Percentiles rank a stretch among this genome's conserved stretches.
phyloP scores from a whole-genome alignment of 2,888 invertebrate species.

The Steinernema hermaphroditum region DNA sequence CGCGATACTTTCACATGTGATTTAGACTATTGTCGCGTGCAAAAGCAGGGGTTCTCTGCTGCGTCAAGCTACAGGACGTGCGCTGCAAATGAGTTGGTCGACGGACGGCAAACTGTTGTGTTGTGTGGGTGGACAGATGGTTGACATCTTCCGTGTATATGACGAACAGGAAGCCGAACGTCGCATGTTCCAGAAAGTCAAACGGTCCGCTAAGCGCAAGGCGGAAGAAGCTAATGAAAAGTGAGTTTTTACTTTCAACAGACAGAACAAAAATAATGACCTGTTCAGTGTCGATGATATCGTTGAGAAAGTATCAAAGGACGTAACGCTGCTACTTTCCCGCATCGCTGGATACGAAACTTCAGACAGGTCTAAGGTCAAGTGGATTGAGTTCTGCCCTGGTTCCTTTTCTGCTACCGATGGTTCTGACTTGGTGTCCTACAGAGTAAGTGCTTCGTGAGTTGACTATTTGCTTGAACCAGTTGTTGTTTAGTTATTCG shows the following conservation, averaged over 20 bases:
- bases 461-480: background rate
- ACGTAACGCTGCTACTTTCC: conserved; percentile 59
- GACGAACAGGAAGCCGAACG: conserved; percentile 77
- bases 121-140: conserved; percentile 73
- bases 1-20: background rate
- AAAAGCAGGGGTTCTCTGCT: conserved; percentile 80
- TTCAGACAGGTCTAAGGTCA: conserved; percentile 49
- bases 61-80: conserved; percentile 79
- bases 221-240: conserved; percentile 33
- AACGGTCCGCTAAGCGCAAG: background rate
- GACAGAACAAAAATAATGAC: background rate
- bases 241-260: background rate
- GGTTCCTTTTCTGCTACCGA: background rate
- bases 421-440: conserved; percentile 13
- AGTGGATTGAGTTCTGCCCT: conserved; percentile 59
- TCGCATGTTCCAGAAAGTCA: conserved; percentile 69
- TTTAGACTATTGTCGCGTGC: conserved; percentile 76
- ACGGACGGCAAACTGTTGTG: conserved; percentile 76
- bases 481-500: conserved; percentile 44
- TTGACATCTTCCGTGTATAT: conserved; percentile 84
- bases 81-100: conserved; percentile 78
- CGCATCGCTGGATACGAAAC: conserved; percentile 72
- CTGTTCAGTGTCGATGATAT: conserved; percentile 36
- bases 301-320: conserved; percentile 48
- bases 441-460: conserved; percentile 37